Evolutionary conservation across 1,140 invertebrate genomes (phyloP).

Genomic region (Choristoneura fumiferana): DNA sequence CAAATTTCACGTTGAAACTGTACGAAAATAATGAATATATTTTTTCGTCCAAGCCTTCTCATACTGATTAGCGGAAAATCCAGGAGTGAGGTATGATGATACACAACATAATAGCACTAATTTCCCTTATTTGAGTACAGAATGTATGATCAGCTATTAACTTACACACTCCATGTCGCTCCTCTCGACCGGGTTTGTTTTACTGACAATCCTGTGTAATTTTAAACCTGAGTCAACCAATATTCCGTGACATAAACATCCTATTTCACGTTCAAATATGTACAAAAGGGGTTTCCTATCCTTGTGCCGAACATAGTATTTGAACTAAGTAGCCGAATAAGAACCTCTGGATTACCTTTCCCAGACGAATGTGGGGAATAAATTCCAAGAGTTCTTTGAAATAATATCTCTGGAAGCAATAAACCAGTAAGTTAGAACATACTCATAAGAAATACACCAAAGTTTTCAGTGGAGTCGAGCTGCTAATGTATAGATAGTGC

Average conservation of each 20-base stretch:
- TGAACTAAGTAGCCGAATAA: slow-evolving; percentile 57
- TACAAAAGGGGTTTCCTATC: slow-evolving; percentile 35
- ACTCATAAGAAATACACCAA: slow-evolving; percentile 55
- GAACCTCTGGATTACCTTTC: slow-evolving; percentile 57
- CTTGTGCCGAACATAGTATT: slow-evolving; percentile 34
- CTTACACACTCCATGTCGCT: too few relatives aligned
- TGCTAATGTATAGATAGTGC: slow-evolving; percentile 39
- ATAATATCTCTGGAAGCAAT: slow-evolving; percentile 66
- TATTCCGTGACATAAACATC: slow-evolving; percentile 29
- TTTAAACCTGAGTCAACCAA: slow-evolving; percentile 1
- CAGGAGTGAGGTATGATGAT: too few relatives aligned
- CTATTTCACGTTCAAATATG: slow-evolving; percentile 31
- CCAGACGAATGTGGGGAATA: slow-evolving; percentile 51
- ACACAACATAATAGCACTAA: too few relatives aligned
- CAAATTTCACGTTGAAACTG: too few relatives aligned
- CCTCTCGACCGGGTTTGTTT: background rate
- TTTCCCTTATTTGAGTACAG: too few relatives aligned
- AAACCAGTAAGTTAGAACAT: slow-evolving; percentile 66
- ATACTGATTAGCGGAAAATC: too few relatives aligned
- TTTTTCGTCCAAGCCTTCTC: too few relatives aligned
- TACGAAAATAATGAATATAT: too few relatives aligned
- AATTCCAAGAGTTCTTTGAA: slow-evolving; percentile 64
- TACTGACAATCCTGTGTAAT: background rate
- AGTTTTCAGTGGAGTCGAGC: slow-evolving; percentile 55
- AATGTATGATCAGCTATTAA: too few relatives aligned